These are phyloP conservation scores for Azemiops feae DNA, from an alignment of 2,113 vertebrate genomes.

Conservation along the genomic window DNA sequence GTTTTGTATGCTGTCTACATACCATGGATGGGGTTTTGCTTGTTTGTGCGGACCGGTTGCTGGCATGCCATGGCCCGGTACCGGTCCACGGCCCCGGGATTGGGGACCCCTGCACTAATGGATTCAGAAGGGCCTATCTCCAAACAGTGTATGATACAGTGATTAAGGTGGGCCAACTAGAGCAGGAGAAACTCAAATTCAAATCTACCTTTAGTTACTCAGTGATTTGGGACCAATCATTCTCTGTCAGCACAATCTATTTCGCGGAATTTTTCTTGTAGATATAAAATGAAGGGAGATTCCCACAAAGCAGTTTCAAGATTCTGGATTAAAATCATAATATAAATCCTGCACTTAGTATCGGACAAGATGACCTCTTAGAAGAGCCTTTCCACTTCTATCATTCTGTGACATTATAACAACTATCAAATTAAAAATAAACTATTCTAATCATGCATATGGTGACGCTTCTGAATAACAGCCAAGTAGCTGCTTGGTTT, in stretches of 20 bases:
- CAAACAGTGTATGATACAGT: neutral
- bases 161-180: neutral
- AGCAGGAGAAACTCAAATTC: neutral
- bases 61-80: too few species aligned
- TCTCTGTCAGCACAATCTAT: neutral
- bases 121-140: neutral
- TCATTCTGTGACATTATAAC: neutral
- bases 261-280: neutral
- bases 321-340: neutral
- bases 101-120: neutral
- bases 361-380: neutral
- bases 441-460: neutral
- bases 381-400: neutral
- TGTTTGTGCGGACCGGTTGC: too few species aligned
- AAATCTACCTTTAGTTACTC: neutral
- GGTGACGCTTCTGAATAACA: neutral
- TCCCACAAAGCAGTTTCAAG: neutral
- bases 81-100: too few species aligned
- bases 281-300: neutral
- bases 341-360: neutral
- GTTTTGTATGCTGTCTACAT: too few species aligned
- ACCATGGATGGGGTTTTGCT: too few species aligned
- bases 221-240: neutral
- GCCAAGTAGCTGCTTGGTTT: neutral
- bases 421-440: neutral